A percentile compares a stretch with the other conserved stretches of the same genome.
Conservation (phyloP, 2,113 vertebrate genomes). For the Fregetta grallaria region DNA sequence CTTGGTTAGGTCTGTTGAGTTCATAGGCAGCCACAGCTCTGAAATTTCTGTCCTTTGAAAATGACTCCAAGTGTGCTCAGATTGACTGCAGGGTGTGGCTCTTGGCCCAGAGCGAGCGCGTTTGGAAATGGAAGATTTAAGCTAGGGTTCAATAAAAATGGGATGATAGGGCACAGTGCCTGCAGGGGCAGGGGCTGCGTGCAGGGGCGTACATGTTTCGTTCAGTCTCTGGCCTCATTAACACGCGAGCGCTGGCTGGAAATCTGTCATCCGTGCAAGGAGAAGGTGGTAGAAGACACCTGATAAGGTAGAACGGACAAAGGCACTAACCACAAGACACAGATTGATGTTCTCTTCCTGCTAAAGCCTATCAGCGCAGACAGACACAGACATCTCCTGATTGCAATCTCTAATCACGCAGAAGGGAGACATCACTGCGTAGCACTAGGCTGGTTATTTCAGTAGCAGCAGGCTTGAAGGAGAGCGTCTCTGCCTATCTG, state of each 20-base stretch:
- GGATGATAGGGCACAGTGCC: background rate
- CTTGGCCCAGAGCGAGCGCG: rapidly evolving
- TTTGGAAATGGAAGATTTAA: background rate
- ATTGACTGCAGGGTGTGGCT: background rate
- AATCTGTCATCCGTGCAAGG: background rate
- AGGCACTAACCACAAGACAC: background rate
- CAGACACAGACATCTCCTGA: background rate
- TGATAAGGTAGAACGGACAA: background rate
- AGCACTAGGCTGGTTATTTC: background rate
- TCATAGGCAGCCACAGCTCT: background rate
- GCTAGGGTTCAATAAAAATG: background rate
- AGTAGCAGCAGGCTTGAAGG: background rate
- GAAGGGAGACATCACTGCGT: background rate
- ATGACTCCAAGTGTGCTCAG: background rate
- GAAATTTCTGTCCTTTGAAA: background rate
- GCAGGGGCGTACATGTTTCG: background rate
- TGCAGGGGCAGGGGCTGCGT: background rate
- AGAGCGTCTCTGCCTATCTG: background rate
- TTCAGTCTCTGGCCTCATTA: background rate
- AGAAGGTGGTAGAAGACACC: background rate
- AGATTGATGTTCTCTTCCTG: background rate
- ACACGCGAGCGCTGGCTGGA: background rate
- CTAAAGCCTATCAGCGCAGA: background rate
- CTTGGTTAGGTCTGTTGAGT: background rate
- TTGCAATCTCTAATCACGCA: background rate